Evolutionary conservation across 2,113 vertebrate genomes (phyloP), one percentile per base, ranked within the genome.

Genomic region (Anolis sagrei): DNA sequence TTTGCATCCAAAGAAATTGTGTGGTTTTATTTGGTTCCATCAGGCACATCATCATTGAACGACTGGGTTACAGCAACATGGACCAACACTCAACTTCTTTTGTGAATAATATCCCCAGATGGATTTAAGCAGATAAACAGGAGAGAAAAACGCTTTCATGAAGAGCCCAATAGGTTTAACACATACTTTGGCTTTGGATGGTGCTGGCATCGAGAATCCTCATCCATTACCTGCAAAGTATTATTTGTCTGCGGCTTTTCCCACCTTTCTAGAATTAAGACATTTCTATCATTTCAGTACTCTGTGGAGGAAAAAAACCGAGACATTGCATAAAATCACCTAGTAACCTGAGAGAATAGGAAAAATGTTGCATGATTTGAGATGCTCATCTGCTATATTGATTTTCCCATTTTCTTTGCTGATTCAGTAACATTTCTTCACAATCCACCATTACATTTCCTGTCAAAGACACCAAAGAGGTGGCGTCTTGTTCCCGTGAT

Each of bases 111-210:
- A 87, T 84, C 85, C 86, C 25, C 81, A 88, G 48, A 86, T 32
- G 73, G 89, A 79, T 88, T 91, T 89, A 91, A 92, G 79, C 48
- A 92, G 77, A 76, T 7, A 76, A 44, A 16, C 18, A 61, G 81
- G 78, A 91, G 61, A n/a, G 44, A 6, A 89, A 72, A 13, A 32
- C 81, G 83, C 13, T 51, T 93, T 90, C 89, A 89, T 83, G 80
- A 70, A 11, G 58, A 87, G 29, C 83, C 76, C 14, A 32, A 77
- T 48, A 64, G 39, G 32, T 89, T 84, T 89, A 83, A 49, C 48
- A 66, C 34, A 64, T 29, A 79, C 88, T 83, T 80, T 49, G n/a
- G 25, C 23, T 0, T 3, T 88, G 14, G 83, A 0, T 0, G 69
- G 79, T 90, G 54, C 21, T 76, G 23, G 5, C 76, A 61, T 19